Evolutionary conservation across 2,113 vertebrate species (phyloP).

Genomic region (Ovis canadensis): DNA sequence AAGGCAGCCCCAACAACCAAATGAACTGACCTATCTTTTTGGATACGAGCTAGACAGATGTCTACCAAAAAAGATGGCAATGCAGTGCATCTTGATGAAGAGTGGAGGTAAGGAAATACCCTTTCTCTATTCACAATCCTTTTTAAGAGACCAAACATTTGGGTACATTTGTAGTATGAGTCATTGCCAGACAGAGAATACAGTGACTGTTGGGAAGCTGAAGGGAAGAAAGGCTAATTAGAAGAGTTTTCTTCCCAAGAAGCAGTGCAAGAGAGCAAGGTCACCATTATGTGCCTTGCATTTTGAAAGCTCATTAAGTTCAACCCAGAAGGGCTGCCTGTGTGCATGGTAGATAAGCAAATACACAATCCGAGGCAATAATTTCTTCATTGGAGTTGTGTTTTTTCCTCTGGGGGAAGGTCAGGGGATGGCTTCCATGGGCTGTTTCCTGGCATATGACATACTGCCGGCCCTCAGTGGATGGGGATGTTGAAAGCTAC

Average conservation of each 20-base stretch:
- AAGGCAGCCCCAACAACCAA: not conserved
- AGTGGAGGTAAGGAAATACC: not conserved
- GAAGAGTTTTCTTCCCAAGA: slow-evolving; percentile 17
- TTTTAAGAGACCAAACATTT: slow-evolving; percentile 23
- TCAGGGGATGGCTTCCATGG: not conserved
- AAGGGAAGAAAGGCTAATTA: not conserved
- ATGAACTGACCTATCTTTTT: not conserved
- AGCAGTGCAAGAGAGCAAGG: not conserved
- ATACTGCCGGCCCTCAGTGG: not conserved
- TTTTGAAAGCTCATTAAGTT: slow-evolving; percentile 19
- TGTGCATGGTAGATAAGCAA: not conserved
- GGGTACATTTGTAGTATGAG: not conserved
- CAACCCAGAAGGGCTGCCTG: not conserved
- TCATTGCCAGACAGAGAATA: not conserved
- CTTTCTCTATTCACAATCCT: not conserved
- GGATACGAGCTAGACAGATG: not conserved
- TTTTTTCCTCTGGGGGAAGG: not conserved
- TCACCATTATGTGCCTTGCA: not conserved
- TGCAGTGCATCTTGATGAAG: not conserved
- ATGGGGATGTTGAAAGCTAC: slow-evolving; percentile 1
- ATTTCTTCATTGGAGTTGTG: not conserved
- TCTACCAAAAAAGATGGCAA: not conserved
- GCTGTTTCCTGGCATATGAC: not conserved
- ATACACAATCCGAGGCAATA: not conserved
- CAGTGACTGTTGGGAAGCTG: not conserved